A percentile compares a stretch with the other conserved stretches of the same genome.
Evolutionary conservation across 2,113 vertebrate genomes (phyloP).

Genomic region (Notiomystis cincta): DNA sequence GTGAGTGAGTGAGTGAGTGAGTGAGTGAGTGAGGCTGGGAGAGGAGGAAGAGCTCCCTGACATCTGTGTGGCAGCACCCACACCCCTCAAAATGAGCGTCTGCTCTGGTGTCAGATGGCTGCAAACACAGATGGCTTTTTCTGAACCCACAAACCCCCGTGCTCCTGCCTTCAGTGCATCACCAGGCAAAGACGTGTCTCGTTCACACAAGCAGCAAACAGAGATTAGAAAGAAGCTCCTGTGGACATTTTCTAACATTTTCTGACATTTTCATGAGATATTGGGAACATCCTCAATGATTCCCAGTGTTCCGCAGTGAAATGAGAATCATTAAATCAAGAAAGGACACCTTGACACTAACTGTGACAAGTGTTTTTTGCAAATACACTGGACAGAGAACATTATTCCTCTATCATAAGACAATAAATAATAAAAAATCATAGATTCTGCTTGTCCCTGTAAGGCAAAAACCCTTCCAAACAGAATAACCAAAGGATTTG

Average conservation of each 20-base stretch:
- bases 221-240: not conserved
- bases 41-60: not conserved
- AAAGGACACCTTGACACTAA: not conserved
- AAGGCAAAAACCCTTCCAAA: not conserved
- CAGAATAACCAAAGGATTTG: not conserved
- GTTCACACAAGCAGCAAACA: not conserved
- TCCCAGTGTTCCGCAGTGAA: not conserved
- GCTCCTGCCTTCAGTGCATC: not conserved
- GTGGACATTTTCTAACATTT: not conserved
- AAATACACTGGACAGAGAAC: not conserved
- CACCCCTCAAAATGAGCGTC: not conserved
- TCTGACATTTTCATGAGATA: not conserved
- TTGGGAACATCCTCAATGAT: not conserved
- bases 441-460: not conserved
- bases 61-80: not conserved
- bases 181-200: fast-evolving
- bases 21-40: not conserved
- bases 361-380: not conserved
- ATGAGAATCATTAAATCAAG: not conserved
- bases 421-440: not conserved
- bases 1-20: not conserved
- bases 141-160: fast-evolving
- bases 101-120: not conserved
- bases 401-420: not conserved
- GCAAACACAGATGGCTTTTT: not conserved